Evolutionary conservation across 1,140 invertebrate genomes (phyloP).

Genomic region (Chionoecetes opilio): DNA sequence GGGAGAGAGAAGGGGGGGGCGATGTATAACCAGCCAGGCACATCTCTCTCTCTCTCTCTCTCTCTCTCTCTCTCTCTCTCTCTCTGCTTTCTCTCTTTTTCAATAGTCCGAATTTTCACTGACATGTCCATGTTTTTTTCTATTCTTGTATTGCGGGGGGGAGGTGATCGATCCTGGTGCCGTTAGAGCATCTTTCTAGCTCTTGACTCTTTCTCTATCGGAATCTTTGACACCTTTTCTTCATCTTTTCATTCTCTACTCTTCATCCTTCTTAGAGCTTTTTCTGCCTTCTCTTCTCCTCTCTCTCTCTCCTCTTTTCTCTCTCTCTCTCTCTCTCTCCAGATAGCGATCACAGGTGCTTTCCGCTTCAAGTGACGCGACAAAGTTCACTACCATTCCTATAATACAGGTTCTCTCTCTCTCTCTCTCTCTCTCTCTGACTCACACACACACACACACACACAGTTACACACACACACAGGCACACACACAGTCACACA

Average conservation of each 20-base stretch:
- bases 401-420: too few relatives aligned
- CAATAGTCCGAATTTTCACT: neutral
- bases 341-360: neutral
- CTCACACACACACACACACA: neutral
- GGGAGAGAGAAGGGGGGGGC: neutral
- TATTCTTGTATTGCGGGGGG: too few relatives aligned
- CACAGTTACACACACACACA: too few relatives aligned
- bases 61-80: slow-evolving; percentile 14
- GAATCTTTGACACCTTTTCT: neutral
- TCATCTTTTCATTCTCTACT: neutral
- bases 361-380: too few relatives aligned
- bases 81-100: slow-evolving; percentile 36
- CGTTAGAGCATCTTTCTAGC: too few relatives aligned
- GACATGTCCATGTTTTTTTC: too few relatives aligned
- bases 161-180: too few relatives aligned
- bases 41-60: slow-evolving; percentile 28
- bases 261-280: neutral
- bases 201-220: neutral
- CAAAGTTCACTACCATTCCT: too few relatives aligned
- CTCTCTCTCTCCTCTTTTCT: neutral
- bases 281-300: neutral
- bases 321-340: slow-evolving; percentile 39
- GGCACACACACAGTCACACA: too few relatives aligned
- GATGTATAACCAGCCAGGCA: neutral
- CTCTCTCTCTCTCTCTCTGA: slow-evolving; percentile 16